phyloP scores from a whole-genome alignment of 1,140 invertebrate genomes.

The Diachasma alloeum region DNA sequence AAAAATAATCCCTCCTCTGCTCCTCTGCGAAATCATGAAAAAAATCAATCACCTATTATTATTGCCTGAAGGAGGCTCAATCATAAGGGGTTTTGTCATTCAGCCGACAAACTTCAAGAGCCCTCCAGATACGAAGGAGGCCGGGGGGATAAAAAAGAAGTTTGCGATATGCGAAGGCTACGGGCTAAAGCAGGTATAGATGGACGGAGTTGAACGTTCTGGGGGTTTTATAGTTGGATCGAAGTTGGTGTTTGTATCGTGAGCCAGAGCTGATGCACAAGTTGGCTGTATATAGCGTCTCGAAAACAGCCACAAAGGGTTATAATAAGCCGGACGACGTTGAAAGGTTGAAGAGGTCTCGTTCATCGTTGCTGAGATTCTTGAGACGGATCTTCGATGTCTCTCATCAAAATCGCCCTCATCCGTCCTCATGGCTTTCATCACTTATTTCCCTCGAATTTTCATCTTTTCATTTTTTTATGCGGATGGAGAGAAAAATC shows the following conservation, averaged over 20 bases:
- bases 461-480: not conserved
- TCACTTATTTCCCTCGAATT: not conserved
- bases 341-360: constrained; percentile 15
- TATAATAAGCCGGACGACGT: constrained; percentile 42
- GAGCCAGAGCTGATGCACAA: not conserved
- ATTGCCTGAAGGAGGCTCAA: not conserved
- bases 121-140: constrained; percentile 6
- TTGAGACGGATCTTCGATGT: constrained; percentile 8
- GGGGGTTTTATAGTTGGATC: constrained; percentile 4
- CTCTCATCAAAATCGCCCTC: constrained; percentile 10
- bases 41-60: not conserved
- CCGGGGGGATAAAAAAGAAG: not conserved
- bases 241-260: constrained; percentile 14
- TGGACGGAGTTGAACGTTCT: constrained; percentile 2
- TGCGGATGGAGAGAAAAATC: no score
- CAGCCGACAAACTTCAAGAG: not conserved
- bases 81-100: constrained; percentile 7
- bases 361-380: constrained; percentile 13
- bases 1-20: not conserved
- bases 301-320: constrained; percentile 39
- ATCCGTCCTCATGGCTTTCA: constrained; percentile 3
- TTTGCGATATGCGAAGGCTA: not conserved
- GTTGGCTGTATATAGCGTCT: not conserved
- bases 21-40: not conserved
- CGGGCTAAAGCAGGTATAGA: not conserved